phyloP scores from a whole-genome alignment of 2,797 vertebrate species.

The Botia almorhae region DNA sequence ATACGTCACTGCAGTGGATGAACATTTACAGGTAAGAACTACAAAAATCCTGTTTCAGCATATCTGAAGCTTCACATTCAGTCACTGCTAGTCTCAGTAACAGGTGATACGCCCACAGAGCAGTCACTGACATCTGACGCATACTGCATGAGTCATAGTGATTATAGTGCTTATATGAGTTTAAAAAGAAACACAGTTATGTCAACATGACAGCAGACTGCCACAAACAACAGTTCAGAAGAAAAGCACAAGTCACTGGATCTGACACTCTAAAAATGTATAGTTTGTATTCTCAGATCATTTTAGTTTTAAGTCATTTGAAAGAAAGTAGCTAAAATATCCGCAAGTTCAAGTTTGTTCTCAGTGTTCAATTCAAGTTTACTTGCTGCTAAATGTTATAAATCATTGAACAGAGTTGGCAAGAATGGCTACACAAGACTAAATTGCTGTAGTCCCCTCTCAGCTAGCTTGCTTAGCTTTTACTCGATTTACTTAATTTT shows the following conservation, averaged over 20 bases:
- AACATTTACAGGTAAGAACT: conserved; percentile 70
- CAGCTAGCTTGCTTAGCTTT: too few relatives aligned
- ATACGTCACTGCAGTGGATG: conserved; percentile 84
- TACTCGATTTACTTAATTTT: too few relatives aligned
- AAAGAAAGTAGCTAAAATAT: too few relatives aligned
- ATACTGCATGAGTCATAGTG: not conserved
- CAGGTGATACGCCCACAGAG: not conserved
- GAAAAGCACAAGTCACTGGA: not conserved
- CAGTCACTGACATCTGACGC: not conserved
- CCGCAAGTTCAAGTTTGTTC: too few relatives aligned
- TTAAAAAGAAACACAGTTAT: not conserved
- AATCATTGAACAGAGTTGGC: too few relatives aligned
- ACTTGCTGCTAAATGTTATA: too few relatives aligned
- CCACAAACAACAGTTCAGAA: not conserved
- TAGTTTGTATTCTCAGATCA: not conserved
- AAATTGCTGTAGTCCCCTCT: too few relatives aligned
- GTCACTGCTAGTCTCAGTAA: not conserved
- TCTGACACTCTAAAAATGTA: not conserved
- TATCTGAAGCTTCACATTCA: not conserved
- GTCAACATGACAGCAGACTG: not conserved
- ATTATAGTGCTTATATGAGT: not conserved
- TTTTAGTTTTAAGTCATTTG: not conserved
- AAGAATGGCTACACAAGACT: too few relatives aligned
- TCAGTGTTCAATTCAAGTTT: too few relatives aligned
- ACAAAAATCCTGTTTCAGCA: not conserved